Evolutionary conservation across 2,113 vertebrate species (phyloP).

Genomic region (Colistium nudipinnis): DNA sequence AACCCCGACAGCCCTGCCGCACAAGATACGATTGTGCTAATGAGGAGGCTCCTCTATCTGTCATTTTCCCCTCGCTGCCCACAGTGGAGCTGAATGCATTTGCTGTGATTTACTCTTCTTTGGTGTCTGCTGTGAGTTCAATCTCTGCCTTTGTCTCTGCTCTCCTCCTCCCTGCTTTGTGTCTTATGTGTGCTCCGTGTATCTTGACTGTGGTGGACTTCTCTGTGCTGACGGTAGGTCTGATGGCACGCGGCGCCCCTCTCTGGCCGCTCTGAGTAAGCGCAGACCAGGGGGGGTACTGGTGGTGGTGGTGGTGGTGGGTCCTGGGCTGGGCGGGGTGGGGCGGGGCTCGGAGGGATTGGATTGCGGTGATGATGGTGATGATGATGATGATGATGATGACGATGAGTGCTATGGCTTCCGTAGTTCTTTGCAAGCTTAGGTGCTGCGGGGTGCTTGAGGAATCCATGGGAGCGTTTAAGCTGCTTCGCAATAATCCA

Average conservation of each 20-base stretch:
- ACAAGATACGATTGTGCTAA: constrained; percentile 54
- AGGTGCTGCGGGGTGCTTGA: constrained; percentile 83
- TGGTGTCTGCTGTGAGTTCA: constrained; percentile 86
- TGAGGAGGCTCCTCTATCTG: constrained; percentile 55
- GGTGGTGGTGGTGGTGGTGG: constrained; percentile 21
- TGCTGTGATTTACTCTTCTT: constrained; percentile 79
- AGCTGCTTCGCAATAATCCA: constrained; percentile 80
- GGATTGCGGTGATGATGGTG: constrained; percentile 77
- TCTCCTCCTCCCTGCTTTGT: constrained; percentile 84
- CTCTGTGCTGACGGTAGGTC: constrained; percentile 85
- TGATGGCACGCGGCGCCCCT: constrained; percentile 81
- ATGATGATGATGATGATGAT: constrained; percentile 63
- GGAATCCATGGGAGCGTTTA: constrained; percentile 75
- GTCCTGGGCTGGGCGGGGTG: constrained; percentile 33
- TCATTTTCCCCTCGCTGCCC: constrained; percentile 77
- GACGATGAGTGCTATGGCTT: constrained; percentile 82
- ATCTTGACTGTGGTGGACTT: constrained; percentile 85
- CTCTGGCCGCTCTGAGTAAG: constrained; percentile 81
- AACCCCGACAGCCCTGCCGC: constrained; percentile 24
- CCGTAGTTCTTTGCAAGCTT: constrained; percentile 81
- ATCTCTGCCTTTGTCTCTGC: constrained; percentile 86
- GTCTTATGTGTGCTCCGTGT: constrained; percentile 85
- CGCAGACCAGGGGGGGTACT: constrained; percentile 65
- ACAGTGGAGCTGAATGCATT: constrained; percentile 76
- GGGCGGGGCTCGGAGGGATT: constrained; percentile 70